A percentile compares a stretch with the other conserved stretches of the same genome.
Conservation (phyloP, 2,113 vertebrate genomes). For the Sclerurus mexicanus region DNA sequence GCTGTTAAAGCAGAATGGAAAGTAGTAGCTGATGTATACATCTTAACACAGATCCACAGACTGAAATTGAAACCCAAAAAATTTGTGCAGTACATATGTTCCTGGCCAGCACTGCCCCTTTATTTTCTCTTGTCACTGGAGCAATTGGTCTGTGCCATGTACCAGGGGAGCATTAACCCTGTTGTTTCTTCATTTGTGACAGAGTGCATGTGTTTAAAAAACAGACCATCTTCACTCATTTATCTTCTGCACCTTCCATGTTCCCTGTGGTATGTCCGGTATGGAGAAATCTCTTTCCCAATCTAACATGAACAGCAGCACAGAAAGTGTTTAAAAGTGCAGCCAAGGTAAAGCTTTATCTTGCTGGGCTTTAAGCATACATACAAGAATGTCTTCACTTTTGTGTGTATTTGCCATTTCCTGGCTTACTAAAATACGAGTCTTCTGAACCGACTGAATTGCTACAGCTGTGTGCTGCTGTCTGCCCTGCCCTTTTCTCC, state of each 20-base stretch:
- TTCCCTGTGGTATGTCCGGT: not conserved
- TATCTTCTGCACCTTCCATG: not conserved
- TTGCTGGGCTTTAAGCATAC: not conserved
- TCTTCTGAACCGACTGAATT: not conserved
- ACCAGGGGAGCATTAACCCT: not conserved
- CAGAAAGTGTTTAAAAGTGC: not conserved
- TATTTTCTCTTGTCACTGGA: not conserved
- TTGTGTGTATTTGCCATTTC: not conserved
- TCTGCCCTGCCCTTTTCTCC: not conserved
- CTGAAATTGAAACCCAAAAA: not conserved
- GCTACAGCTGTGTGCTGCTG: not conserved
- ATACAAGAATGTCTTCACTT: not conserved
- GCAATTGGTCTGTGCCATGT: not conserved
- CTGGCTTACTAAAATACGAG: not conserved
- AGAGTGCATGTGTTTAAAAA: not conserved
- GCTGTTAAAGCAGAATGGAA: not conserved
- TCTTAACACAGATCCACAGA: not conserved
- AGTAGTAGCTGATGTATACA: not conserved
- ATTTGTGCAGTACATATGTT: not conserved
- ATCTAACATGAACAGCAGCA: not conserved
- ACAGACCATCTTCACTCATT: not conserved
- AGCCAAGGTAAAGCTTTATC: not conserved
- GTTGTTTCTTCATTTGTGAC: not conserved
- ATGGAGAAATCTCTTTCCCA: not conserved
- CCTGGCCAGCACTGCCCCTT: not conserved